A percentile compares a stretch with the other conserved stretches of the same genome.
phyloP scores from a whole-genome alignment of 1,140 invertebrate genomes.

The Hirudo medicinalis region DNA sequence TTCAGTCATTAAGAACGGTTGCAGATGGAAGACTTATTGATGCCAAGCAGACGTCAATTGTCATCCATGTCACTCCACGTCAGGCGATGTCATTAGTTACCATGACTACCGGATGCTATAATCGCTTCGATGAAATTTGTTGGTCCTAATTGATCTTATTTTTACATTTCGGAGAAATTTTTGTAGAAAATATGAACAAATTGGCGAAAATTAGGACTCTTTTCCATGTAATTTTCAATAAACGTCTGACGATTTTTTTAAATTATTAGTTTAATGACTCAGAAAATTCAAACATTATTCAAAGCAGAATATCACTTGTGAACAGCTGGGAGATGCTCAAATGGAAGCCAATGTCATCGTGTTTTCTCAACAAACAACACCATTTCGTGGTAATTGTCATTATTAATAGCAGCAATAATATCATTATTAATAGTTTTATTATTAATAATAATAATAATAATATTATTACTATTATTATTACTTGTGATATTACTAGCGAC shows the following conservation, averaged over 20 bases:
- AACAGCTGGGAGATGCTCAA: background rate
- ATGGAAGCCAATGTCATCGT: background rate
- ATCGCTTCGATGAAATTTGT: background rate
- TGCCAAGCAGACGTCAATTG: slow-evolving; percentile 3
- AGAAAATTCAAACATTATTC: too few species aligned
- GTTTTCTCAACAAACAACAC: background rate
- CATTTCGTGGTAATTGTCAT: background rate
- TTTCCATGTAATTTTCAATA: too few species aligned
- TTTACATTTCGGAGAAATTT: too few species aligned
- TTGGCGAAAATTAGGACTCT: too few species aligned
- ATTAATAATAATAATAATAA: too few species aligned
- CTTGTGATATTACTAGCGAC: too few species aligned
- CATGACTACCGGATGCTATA: background rate
- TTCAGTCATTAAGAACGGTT: too few species aligned
- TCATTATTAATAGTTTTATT: background rate
- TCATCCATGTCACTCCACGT: background rate
- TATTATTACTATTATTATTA: too few species aligned
- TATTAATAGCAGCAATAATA: background rate
- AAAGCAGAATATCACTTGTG: background rate
- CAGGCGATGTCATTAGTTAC: background rate
- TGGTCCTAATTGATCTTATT: background rate
- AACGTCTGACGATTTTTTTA: too few species aligned
- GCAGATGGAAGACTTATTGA: background rate
- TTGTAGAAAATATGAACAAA: too few species aligned
- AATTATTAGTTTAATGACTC: too few species aligned